phyloP scores from a whole-genome alignment of 2,797 vertebrate species.

The Danio jaintianensis region DNA sequence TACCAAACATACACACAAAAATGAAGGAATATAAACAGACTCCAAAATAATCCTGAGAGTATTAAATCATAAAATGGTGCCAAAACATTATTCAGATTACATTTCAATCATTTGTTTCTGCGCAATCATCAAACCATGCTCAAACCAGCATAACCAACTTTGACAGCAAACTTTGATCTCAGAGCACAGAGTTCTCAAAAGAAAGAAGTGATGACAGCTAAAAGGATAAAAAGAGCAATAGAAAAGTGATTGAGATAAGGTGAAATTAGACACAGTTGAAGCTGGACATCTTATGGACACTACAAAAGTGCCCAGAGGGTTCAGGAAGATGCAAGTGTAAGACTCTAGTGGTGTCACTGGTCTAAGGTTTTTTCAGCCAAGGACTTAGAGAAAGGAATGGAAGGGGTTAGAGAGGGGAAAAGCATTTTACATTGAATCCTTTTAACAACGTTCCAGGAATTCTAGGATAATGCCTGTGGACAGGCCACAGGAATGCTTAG shows the following conservation, averaged over 20 bases:
- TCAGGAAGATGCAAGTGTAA: background rate
- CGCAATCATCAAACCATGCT: background rate
- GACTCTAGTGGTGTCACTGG: conserved; percentile 9
- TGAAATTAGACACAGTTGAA: conserved; percentile 7
- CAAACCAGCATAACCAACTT: conserved; percentile 5
- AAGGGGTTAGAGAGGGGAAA: conserved; percentile 36
- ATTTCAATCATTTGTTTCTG: conserved; percentile 8
- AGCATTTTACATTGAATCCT: conserved; percentile 62
- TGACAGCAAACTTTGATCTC: conserved; percentile 1
- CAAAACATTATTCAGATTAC: conserved; percentile 30
- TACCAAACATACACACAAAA: conserved; percentile 17
- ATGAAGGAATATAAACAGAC: background rate
- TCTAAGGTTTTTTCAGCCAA: conserved; percentile 25
- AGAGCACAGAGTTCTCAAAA: background rate
- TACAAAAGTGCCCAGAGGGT: background rate
- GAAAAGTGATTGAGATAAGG: background rate
- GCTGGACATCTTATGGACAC: background rate
- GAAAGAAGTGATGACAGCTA: background rate
- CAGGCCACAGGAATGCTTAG: conserved; percentile 67
- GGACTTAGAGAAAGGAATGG: conserved; percentile 17
- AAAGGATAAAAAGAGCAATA: background rate
- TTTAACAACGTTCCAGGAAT: conserved; percentile 65
- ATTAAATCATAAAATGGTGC: background rate
- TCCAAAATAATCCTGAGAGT: conserved; percentile 25
- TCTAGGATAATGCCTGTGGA: conserved; percentile 65